A percentile compares a stretch with the other conserved stretches of the same genome.
Conservation (phyloP, 2,797 vertebrate species). For the Platalea minor region DNA sequence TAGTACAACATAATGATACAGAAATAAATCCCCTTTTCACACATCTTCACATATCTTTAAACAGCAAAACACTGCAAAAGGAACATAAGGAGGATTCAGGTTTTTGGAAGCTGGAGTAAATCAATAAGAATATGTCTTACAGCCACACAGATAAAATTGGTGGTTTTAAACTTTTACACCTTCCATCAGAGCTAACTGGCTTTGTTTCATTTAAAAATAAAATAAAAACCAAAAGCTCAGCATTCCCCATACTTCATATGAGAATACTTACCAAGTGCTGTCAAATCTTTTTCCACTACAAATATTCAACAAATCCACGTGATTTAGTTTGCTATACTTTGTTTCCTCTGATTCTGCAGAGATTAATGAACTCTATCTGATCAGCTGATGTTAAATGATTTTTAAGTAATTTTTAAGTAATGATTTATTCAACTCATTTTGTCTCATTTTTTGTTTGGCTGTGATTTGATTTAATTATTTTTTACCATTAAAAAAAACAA, state of each 20-base stretch:
- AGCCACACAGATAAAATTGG: not conserved
- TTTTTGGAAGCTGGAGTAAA: not conserved
- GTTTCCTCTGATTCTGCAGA: not conserved
- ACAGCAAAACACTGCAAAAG: not conserved
- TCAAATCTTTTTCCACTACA: not conserved
- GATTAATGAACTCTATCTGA: not conserved
- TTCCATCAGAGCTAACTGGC: not conserved
- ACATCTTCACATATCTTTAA: not conserved
- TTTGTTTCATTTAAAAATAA: not conserved
- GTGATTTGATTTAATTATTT: not conserved
- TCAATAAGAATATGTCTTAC: not conserved
- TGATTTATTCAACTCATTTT: not conserved
- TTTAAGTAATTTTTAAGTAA: not conserved
- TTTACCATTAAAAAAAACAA: not conserved
- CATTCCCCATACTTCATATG: not conserved
- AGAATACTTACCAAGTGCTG: not conserved
- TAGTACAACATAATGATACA: not conserved
- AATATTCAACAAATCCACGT: not conserved
- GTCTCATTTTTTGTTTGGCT: not conserved
- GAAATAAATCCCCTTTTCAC: not conserved
- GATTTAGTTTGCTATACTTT: not conserved
- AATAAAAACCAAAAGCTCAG: not conserved
- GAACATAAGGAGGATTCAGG: not conserved
- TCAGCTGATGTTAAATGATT: not conserved
- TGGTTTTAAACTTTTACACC: not conserved